phyloP scores from a whole-genome alignment of 2,113 vertebrate genomes.

The Balaeniceps rex region DNA sequence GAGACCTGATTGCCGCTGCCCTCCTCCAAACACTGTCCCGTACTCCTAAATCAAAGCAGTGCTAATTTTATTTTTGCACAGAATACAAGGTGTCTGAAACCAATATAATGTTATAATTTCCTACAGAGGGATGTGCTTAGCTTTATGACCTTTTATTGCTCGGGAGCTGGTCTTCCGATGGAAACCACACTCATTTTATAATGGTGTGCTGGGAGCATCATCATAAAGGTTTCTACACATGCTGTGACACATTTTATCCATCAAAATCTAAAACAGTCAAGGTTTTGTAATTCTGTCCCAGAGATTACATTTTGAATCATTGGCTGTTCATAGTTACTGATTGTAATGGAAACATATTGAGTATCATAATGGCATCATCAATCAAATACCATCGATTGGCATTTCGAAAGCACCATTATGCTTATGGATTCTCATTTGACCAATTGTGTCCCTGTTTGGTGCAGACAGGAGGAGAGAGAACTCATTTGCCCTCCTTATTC shows the following conservation, averaged over 20 bases:
- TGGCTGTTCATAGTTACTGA: background rate
- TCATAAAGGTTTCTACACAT: background rate
- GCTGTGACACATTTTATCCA: background rate
- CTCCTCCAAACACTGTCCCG: background rate
- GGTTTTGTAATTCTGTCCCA: conserved; percentile 3
- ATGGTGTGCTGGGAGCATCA: background rate
- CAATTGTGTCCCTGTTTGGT: background rate
- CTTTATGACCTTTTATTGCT: conserved; percentile 3
- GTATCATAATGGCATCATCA: conserved; percentile 9
- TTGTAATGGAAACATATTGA: conserved; percentile 4
- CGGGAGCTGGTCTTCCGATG: background rate
- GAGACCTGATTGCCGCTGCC: background rate
- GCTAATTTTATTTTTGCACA: background rate
- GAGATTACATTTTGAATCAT: background rate
- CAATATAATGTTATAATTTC: background rate
- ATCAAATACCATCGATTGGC: background rate
- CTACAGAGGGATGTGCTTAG: background rate
- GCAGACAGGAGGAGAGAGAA: background rate
- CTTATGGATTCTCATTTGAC: background rate
- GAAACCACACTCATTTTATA: background rate
- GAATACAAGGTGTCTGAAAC: conserved; percentile 2
- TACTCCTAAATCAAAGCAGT: background rate
- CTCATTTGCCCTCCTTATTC: background rate
- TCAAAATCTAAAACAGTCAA: background rate
- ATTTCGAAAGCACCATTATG: background rate